These are phyloP conservation scores for Colinus virginianus DNA, from an alignment of 2,113 vertebrate species.

Conservation along the genomic window DNA sequence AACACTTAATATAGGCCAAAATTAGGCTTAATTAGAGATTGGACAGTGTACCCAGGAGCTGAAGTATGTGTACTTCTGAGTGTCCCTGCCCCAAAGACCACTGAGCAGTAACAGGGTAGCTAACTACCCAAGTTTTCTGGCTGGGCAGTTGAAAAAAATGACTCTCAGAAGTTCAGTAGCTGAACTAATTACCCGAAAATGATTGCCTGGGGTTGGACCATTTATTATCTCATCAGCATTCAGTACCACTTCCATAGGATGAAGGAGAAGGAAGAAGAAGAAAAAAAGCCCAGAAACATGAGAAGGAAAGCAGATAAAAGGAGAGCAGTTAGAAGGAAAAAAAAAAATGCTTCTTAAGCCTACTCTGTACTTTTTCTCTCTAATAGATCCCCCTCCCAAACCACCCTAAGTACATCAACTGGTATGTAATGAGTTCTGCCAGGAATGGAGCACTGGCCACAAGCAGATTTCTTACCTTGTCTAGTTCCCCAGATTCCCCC, in stretches of 20 bases:
- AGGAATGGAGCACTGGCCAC: background rate
- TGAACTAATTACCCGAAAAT: constrained; percentile 74
- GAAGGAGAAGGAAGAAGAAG: constrained; percentile 45
- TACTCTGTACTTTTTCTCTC: constrained; percentile 57
- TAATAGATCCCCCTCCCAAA: constrained; percentile 35
- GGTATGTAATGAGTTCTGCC: constrained; percentile 53
- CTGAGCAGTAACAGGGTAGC: background rate
- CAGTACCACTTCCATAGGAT: constrained; percentile 46
- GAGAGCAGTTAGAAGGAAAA: constrained; percentile 43
- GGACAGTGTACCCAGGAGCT: background rate
- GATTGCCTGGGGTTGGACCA: constrained; percentile 66
- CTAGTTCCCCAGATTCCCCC: background rate
- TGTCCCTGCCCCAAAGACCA: background rate
- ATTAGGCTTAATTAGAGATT: background rate
- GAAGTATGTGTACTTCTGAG: background rate
- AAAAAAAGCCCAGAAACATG: constrained; percentile 40
- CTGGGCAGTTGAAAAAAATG: constrained; percentile 32
- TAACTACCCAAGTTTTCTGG: constrained; percentile 59
- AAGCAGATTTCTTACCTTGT: background rate
- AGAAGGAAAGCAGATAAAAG: constrained; percentile 60
- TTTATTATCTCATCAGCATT: constrained; percentile 71
- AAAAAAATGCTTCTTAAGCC: constrained; percentile 53
- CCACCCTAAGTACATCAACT: constrained; percentile 19
- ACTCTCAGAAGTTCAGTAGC: constrained; percentile 59
- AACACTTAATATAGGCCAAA: background rate